Conservation (phyloP, 2,888 invertebrate species). For the Noctua janthina region DNA sequence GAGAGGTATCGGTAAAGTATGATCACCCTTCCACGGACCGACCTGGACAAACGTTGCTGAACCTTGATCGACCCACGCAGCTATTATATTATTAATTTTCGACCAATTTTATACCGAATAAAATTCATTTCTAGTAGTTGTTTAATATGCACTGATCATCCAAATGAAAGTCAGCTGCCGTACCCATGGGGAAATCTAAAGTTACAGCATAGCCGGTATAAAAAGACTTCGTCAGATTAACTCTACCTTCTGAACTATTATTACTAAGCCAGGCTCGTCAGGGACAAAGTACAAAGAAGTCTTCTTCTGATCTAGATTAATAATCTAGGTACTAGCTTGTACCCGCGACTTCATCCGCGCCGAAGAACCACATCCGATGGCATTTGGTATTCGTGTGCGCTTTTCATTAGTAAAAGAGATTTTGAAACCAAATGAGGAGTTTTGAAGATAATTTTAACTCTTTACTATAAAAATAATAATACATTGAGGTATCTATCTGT, state of each 20-base stretch:
- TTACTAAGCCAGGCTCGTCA: background rate
- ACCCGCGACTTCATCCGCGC: background rate
- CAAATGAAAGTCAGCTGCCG: too few relatives aligned
- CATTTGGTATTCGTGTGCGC: background rate
- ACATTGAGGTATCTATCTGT: conserved; percentile 48
- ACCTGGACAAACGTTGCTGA: background rate
- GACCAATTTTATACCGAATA: too few relatives aligned
- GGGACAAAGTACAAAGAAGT: background rate
- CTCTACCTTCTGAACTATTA: background rate
- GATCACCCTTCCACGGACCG: background rate
- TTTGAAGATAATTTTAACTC: background rate
- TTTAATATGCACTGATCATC: too few relatives aligned
- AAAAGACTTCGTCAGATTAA: too few relatives aligned
- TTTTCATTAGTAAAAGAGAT: background rate
- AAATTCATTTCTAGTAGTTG: too few relatives aligned
- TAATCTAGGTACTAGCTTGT: background rate
- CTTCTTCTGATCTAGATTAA: background rate
- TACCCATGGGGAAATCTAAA: too few relatives aligned
- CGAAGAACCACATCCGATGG: background rate
- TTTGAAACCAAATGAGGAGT: background rate
- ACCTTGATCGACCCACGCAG: background rate
- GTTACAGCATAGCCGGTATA: too few relatives aligned
- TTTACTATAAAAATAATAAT: background rate
- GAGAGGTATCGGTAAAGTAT: background rate
- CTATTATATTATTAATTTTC: background rate